Evolutionary conservation across 2,888 invertebrate genomes (phyloP).

Genomic region (Eristalis intricaria): DNA sequence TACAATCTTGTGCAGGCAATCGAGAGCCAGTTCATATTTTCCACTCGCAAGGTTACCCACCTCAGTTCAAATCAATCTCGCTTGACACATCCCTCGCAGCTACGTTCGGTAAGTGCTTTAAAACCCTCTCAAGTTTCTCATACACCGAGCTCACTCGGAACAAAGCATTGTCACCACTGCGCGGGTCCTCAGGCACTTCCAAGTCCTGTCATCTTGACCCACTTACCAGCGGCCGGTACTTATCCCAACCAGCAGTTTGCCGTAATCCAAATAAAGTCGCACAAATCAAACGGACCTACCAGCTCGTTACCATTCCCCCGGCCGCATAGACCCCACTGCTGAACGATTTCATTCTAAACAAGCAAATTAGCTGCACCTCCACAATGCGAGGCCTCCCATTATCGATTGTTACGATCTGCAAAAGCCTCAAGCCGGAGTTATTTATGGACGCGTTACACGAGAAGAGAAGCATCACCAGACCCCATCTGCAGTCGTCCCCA

Average conservation of each 20-base stretch:
- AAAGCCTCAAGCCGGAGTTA: slow-evolving; percentile 64
- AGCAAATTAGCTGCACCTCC: slow-evolving; percentile 70
- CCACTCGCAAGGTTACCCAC: not conserved
- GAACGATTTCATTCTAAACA: slow-evolving; percentile 63
- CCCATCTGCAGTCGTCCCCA: slow-evolving; percentile 21
- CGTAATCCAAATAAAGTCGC: slow-evolving; percentile 20
- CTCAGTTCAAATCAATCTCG: not conserved
- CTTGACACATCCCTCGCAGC: not conserved
- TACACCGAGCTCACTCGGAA: not conserved
- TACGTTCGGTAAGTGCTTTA: not conserved
- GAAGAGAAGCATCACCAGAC: slow-evolving; percentile 49
- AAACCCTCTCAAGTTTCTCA: not conserved
- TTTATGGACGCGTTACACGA: slow-evolving; percentile 64
- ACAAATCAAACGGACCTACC: slow-evolving; percentile 20
- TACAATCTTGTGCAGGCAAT: not conserved
- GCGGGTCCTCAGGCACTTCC: not conserved
- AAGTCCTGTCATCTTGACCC: not conserved
- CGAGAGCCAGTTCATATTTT: not conserved
- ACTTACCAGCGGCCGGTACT: not conserved
- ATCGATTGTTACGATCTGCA: slow-evolving; percentile 68
- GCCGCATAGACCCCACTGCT: not conserved
- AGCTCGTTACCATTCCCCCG: not conserved
- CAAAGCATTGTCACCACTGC: not conserved
- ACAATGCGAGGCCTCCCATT: slow-evolving; percentile 40
- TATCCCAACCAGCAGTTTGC: not conserved